Evolutionary conservation across 2,888 invertebrate species (phyloP), one percentile per base, ranked within the genome.

Genomic region (Chorisops tibialis): DNA sequence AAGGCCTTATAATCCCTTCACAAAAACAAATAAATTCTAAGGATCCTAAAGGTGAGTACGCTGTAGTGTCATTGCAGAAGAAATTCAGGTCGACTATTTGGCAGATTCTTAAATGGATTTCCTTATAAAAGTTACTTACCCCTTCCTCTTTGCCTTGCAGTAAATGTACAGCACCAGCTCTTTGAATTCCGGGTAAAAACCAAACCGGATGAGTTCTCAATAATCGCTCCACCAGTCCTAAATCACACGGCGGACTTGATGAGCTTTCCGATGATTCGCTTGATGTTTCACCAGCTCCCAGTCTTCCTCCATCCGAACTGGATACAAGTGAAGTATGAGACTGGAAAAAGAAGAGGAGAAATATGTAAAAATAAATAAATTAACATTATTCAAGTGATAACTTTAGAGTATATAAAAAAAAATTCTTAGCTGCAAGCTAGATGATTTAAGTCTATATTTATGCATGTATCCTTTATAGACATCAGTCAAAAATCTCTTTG

Each of bases 191-290:
- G 0, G 95, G 93, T 65, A 96, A 82, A 78, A 93, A 96, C 97
- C 97, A 97, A 71, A 97, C 92, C 45, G 95, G 93, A 79, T 96
- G 94, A 35, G 93, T 92, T 68, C 93, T 85, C 73, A 93, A 87
- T 69, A 96, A 84, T 67, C 95, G 84, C 77, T 96, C 96, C 73
- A 93, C 82, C 67, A 93, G 80, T 19, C 89, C 88, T 73, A 93
- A 88, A 80, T 89, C 90, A 76, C 92, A 93, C 66, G 91, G 89
- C 66, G 88, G 87, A 62, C 85, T 85, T 58, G 73, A 71, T 56
- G 75, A 72, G 67, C 80, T 82, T 47, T 82, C 82, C 6, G 84
- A 83, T 68, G 83, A 83, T 72, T 84, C 85, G 24, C 83, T 85
- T 68, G 84, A 84, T 9, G 84, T 85, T 72, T 85, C 85, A 70